These are phyloP conservation scores for Salmo trutta DNA, from an alignment of 2,797 vertebrate species.

Conservation along the genomic window DNA sequence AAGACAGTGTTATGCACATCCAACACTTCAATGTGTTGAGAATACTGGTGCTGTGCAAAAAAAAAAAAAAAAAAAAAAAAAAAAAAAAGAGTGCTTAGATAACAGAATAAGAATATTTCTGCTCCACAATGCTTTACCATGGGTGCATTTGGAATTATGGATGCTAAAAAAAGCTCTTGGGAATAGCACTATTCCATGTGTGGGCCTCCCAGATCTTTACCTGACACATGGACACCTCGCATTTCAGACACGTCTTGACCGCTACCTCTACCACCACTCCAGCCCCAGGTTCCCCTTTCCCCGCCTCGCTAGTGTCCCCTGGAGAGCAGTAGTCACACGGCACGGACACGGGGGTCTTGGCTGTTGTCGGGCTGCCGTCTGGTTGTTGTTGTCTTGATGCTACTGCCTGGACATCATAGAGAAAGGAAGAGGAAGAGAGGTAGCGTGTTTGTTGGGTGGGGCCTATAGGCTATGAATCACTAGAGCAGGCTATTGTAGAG, in stretches of 20 bases:
- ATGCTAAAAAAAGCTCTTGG: too few species aligned
- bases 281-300: not conserved
- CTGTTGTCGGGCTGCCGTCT: not conserved
- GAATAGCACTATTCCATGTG: too few species aligned
- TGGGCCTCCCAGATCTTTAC: too few species aligned
- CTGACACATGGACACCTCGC: constrained; percentile 62
- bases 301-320: not conserved
- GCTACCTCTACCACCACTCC: constrained; percentile 35
- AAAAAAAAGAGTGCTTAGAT: too few species aligned
- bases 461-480: not conserved
- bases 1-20: too few species aligned
- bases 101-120: too few species aligned
- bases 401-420: not conserved
- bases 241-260: constrained; percentile 78
- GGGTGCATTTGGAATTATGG: too few species aligned
- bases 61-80: too few species aligned
- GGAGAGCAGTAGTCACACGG: constrained; percentile 70
- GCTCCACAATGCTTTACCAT: too few species aligned
- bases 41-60: too few species aligned
- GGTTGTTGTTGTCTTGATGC: not conserved
- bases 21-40: too few species aligned
- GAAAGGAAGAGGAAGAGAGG: not conserved
- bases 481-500: not conserved
- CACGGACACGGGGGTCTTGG: constrained; percentile 18
- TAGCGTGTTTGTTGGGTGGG: not conserved